Conservation (phyloP, 2,797 vertebrate species). For the Parambassis ranga region DNA sequence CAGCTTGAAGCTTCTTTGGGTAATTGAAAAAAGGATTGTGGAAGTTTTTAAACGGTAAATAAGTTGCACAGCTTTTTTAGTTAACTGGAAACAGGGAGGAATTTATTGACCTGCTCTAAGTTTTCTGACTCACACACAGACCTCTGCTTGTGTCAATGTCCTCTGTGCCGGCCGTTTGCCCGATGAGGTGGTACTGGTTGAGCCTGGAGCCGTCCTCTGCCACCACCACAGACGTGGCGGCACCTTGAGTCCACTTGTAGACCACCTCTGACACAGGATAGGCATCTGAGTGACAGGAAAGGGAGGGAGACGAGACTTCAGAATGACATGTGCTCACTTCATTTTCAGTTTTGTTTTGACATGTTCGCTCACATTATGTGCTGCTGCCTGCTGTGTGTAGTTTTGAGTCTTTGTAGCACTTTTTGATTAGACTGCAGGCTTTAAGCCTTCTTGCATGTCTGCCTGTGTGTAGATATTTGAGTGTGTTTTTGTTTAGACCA, state of each 20-base stretch:
- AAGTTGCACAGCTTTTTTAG: no score
- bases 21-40: no score
- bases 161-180: slow-evolving; percentile 89
- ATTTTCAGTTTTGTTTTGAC: no score
- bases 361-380: not conserved
- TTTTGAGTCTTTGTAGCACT: slow-evolving; percentile 18
- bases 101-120: not conserved
- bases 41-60: no score
- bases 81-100: not conserved
- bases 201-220: slow-evolving; percentile 94
- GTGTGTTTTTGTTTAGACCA: slow-evolving; percentile 45
- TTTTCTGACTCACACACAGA: no score
- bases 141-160: slow-evolving; percentile 95
- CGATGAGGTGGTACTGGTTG: slow-evolving; percentile 95
- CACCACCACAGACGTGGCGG: slow-evolving; percentile 90
- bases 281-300: slow-evolving; percentile 83
- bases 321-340: no score
- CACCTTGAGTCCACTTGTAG: slow-evolving; percentile 91
- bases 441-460: not conserved
- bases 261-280: slow-evolving; percentile 96
- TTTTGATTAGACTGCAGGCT: slow-evolving; percentile 41
- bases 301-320: not conserved
- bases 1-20: not conserved
- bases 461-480: slow-evolving; percentile 14
- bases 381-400: not conserved